Conservation (phyloP, 2,888 invertebrate genomes). For the Drosophila helvetica region DNA sequence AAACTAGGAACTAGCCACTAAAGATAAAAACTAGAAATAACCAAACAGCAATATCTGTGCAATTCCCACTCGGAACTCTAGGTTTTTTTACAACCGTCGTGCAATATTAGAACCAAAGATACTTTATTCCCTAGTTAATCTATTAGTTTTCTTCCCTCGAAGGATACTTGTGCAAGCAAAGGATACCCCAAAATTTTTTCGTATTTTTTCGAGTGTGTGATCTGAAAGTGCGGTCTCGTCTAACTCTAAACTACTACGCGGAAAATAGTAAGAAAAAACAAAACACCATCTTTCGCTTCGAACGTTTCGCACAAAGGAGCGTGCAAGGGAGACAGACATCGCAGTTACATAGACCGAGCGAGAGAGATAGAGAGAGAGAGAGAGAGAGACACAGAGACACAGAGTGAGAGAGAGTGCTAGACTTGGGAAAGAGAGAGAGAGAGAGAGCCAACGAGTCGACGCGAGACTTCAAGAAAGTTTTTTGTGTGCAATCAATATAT, state of each 20-base stretch:
- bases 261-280: background rate
- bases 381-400: background rate
- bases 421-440: slow-evolving; percentile 8
- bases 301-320: slow-evolving; percentile 43
- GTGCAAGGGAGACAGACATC: slow-evolving; percentile 36
- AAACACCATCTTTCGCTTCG: slow-evolving; percentile 7
- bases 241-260: slow-evolving; percentile 22
- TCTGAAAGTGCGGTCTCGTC: slow-evolving; percentile 15
- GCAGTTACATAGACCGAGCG: background rate
- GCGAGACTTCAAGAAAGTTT: slow-evolving; percentile 30
- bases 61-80: slow-evolving; percentile 6
- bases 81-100: background rate
- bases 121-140: too few species aligned
- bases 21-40: slow-evolving; percentile 25
- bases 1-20: slow-evolving; percentile 31
- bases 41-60: slow-evolving; percentile 33
- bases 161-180: too few species aligned
- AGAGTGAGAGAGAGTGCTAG: slow-evolving; percentile 11
- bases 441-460: slow-evolving; percentile 34
- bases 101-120: too few species aligned
- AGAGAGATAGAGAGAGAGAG: background rate
- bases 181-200: too few species aligned
- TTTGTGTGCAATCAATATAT: slow-evolving; percentile 65
- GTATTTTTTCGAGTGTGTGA: too few species aligned
- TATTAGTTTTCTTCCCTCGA: too few species aligned